phyloP scores from a whole-genome alignment of 2,797 vertebrate species.

The Sebastes jordani region DNA sequence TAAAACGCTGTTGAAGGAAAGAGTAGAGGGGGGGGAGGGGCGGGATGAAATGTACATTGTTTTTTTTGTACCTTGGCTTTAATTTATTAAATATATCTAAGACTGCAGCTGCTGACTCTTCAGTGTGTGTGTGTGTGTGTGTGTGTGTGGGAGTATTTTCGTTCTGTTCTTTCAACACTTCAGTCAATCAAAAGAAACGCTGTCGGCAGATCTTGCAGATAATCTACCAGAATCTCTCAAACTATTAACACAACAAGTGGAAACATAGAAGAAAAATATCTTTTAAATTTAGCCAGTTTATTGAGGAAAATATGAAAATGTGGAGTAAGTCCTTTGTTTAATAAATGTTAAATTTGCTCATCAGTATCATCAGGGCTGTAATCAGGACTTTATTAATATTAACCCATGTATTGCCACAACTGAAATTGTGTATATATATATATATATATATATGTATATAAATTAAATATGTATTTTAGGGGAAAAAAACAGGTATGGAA shows the following conservation, averaged over 20 bases:
- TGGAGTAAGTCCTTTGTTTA: background rate
- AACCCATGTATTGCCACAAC: background rate
- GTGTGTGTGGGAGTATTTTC: slow-evolving; percentile 20
- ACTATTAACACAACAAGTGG: background rate
- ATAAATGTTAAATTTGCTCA: background rate
- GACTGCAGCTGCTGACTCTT: slow-evolving; percentile 63
- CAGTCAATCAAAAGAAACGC: background rate
- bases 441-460: no score
- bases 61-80: slow-evolving; percentile 88
- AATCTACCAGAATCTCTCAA: background rate
- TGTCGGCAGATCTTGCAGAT: background rate
- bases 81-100: slow-evolving; percentile 91
- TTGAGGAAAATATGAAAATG: background rate
- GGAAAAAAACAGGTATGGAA: no score
- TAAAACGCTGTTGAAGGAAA: slow-evolving; percentile 37
- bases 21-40: slow-evolving; percentile 7
- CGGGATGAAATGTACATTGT: slow-evolving; percentile 79
- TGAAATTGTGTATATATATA: background rate
- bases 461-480: no score
- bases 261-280: background rate
- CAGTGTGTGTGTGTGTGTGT: slow-evolving; percentile 29
- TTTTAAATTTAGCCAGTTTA: background rate
- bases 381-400: background rate
- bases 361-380: background rate
- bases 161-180: background rate